Conservation (phyloP, 2,113 vertebrate genomes). For the Hiodon tergisus region DNA sequence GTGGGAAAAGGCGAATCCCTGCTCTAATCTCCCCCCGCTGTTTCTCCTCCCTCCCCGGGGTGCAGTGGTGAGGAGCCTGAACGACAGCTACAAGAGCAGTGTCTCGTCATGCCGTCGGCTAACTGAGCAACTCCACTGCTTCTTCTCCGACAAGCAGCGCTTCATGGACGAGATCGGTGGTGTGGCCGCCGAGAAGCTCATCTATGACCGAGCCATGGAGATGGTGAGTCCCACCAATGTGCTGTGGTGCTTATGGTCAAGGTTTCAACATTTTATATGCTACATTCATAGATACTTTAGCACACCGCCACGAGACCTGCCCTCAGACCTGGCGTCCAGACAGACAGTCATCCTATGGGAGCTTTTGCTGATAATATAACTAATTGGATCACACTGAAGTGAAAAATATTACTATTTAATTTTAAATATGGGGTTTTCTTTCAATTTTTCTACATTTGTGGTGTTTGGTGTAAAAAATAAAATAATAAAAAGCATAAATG, state of each 20-base stretch:
- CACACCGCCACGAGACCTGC: no score
- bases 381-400: no score
- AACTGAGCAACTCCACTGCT: conserved; percentile 79
- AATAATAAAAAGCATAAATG: no score
- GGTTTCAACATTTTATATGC: background rate
- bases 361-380: no score
- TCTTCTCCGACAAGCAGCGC: conserved; percentile 87
- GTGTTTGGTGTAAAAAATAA: no score
- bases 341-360: no score
- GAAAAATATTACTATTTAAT: no score
- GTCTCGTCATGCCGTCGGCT: conserved; percentile 83
- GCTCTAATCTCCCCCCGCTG: background rate
- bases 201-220: conserved; percentile 90
- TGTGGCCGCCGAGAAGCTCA: conserved; percentile 86
- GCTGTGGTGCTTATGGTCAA: background rate
- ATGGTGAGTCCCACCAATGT: conserved; percentile 64
- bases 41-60: background rate
- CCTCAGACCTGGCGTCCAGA: no score
- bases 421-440: no score
- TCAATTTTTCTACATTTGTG: no score
- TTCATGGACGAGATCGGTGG: conserved; percentile 90
- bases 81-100: conserved; percentile 87
- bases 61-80: conserved; percentile 82
- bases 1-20: background rate
- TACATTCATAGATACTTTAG: no score